A percentile compares a stretch with the other conserved stretches of the same genome.
phyloP scores from a whole-genome alignment of 2,113 vertebrate species.

The Phainopepla nitens region DNA sequence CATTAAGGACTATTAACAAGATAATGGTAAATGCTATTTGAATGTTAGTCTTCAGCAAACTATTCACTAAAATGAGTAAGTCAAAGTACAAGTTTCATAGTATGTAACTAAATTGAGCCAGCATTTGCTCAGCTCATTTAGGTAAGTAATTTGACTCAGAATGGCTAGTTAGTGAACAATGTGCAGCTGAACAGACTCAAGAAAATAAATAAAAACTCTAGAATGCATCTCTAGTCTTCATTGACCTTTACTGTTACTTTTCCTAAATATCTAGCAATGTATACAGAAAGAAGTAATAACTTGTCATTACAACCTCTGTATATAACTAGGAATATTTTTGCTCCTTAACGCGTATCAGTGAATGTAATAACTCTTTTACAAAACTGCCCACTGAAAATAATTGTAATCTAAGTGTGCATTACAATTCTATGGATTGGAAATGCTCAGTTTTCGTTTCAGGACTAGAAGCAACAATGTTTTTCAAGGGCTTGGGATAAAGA shows the following conservation, averaged over 20 bases:
- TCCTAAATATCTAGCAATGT: background rate
- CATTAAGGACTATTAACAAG: constrained; percentile 74
- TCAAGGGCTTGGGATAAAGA: background rate
- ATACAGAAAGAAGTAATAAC: background rate
- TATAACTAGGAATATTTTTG: background rate
- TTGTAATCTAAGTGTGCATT: background rate
- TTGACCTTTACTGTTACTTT: background rate
- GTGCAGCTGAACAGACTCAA: constrained; percentile 1
- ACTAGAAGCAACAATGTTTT: background rate
- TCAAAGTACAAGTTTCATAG: constrained; percentile 61
- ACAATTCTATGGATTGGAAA: background rate
- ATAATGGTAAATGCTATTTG: constrained; percentile 72
- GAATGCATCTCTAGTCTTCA: background rate
- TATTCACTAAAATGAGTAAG: constrained; percentile 59
- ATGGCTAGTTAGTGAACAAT: constrained; percentile 15
- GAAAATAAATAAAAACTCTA: background rate
- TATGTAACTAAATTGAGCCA: constrained; percentile 40
- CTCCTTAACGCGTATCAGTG: background rate
- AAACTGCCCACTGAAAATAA: background rate
- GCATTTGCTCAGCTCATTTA: constrained; percentile 58
- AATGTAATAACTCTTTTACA: background rate
- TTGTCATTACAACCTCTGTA: background rate
- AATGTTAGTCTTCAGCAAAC: constrained; percentile 66
- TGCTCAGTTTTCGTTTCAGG: background rate
- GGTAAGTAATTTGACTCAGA: constrained; percentile 35